These are phyloP conservation scores for Phymorhynchus buccinoides DNA, from an alignment of 1,140 invertebrate species.

Conservation along the genomic window DNA sequence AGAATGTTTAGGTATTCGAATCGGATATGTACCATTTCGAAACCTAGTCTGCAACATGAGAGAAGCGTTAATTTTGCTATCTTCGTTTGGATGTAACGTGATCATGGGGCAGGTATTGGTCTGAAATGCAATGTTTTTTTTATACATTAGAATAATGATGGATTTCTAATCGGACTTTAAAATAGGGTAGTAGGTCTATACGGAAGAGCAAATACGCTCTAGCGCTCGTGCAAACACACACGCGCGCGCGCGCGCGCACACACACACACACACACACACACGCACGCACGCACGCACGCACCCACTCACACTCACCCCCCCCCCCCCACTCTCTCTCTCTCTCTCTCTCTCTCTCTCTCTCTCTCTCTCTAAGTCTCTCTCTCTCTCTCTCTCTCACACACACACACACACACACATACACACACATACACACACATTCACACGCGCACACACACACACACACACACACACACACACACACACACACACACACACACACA, in stretches of 20 bases:
- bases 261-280: background rate
- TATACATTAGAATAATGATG: too few relatives aligned
- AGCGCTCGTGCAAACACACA: background rate
- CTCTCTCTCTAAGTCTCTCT: too few relatives aligned
- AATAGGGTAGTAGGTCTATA: too few relatives aligned
- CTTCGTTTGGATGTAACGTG: too few relatives aligned
- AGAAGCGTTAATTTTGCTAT: too few relatives aligned
- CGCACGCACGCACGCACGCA: background rate
- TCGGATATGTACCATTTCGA: too few relatives aligned
- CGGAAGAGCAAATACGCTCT: background rate
- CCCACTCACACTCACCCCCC: background rate
- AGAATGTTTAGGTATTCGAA: too few relatives aligned
- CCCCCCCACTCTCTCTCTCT: background rate
- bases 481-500: slow-evolving; percentile 1
- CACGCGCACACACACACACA: background rate
- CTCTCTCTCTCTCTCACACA: background rate
- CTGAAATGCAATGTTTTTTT: too few relatives aligned
- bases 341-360: background rate
- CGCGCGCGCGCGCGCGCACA: background rate
- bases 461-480: slow-evolving; percentile 17
- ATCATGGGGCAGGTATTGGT: too few relatives aligned
- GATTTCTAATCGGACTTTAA: too few relatives aligned
- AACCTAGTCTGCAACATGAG: too few relatives aligned
- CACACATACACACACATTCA: slow-evolving; percentile 5
- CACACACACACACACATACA: background rate